These are phyloP conservation scores for Aporophyla nigra DNA, from an alignment of 2,888 invertebrate species.

Conservation along the genomic window DNA sequence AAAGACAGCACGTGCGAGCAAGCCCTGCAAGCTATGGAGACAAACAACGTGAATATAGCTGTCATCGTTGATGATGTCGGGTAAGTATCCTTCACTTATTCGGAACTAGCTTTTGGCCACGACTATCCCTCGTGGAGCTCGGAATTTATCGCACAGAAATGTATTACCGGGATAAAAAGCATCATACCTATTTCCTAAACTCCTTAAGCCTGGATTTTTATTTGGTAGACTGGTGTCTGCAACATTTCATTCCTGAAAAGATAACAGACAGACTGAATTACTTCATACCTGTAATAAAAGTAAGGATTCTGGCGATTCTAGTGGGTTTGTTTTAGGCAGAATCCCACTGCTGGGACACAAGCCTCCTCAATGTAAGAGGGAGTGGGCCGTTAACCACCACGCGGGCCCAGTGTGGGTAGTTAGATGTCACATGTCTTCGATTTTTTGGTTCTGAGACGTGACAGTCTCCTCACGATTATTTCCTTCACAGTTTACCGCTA, in stretches of 20 bases:
- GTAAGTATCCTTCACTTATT: constrained; percentile 58
- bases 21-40: constrained; percentile 91
- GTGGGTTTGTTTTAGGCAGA: neutral
- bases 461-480: too few relatives aligned
- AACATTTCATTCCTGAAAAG: neutral
- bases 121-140: neutral
- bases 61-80: constrained; percentile 77
- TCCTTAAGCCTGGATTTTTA: too few relatives aligned
- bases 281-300: neutral
- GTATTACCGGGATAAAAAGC: too few relatives aligned
- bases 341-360: too few relatives aligned
- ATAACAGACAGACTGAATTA: neutral
- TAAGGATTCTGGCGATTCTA: neutral
- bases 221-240: too few relatives aligned
- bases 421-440: too few relatives aligned
- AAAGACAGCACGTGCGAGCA: constrained; percentile 91
- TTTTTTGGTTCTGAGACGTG: too few relatives aligned
- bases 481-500: too few relatives aligned
- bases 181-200: neutral
- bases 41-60: constrained; percentile 59
- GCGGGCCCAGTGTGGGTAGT: too few relatives aligned
- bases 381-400: too few relatives aligned
- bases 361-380: too few relatives aligned
- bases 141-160: neutral
- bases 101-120: too few relatives aligned